phyloP scores from a whole-genome alignment of 1,140 invertebrate genomes.

The Tetramorium simillimum region DNA sequence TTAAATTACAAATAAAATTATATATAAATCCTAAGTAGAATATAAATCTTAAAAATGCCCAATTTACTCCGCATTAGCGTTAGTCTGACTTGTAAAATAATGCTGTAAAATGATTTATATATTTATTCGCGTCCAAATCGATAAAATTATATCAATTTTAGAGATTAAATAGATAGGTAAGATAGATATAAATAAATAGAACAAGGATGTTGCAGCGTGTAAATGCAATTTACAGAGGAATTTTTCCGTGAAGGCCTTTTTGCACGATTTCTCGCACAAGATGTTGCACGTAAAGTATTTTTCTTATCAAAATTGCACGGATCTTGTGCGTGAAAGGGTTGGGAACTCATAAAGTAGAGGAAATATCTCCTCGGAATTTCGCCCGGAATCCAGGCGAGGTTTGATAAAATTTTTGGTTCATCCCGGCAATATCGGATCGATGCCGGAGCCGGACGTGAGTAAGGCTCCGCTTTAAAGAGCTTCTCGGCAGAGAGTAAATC shows the following conservation, averaged over 20 bases:
- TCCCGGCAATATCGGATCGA: conserved; percentile 52
- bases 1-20: not conserved
- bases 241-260: not conserved
- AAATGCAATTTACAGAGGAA: conserved; percentile 4
- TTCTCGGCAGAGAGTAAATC: conserved; percentile 56
- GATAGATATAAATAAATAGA: not conserved
- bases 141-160: not conserved
- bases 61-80: not conserved
- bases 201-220: not conserved
- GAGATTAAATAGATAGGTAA: not conserved
- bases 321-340: conserved; percentile 34
- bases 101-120: not conserved
- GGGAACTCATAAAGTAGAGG: conserved; percentile 47
- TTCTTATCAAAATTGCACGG: conserved; percentile 42
- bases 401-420: conserved; percentile 61
- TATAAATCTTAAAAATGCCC: not conserved
- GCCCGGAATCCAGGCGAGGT: conserved; percentile 34
- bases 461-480: conserved; percentile 57
- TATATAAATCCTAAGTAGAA: not conserved
- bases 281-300: conserved; percentile 38
- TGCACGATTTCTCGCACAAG: not conserved
- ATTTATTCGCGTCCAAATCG: too few species aligned
- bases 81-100: not conserved
- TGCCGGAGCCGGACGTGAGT: conserved; percentile 35
- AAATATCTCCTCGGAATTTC: conserved; percentile 53